Percentiles rank a stretch among this genome's conserved stretches.
These are phyloP conservation scores for Rapana venosa DNA, from an alignment of 2,888 invertebrate genomes.

Conservation along the genomic window DNA sequence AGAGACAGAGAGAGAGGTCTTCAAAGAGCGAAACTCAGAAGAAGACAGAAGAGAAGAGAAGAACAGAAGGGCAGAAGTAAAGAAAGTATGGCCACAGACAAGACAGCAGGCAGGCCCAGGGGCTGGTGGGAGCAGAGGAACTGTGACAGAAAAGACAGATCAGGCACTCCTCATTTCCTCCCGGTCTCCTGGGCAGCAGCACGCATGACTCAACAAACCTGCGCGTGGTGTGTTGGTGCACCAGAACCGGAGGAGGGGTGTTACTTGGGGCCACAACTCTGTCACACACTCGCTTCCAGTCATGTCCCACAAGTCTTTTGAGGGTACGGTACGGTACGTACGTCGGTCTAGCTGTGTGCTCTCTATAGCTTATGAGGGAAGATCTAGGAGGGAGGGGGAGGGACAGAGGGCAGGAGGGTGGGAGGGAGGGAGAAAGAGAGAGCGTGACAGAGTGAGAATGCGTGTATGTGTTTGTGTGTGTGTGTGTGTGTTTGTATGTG, in stretches of 20 bases:
- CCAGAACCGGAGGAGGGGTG: background rate
- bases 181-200: background rate
- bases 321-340: too few species aligned
- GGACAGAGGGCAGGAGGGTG: too few species aligned
- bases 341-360: background rate
- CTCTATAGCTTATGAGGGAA: background rate
- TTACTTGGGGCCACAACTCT: background rate
- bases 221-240: background rate
- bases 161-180: conserved; percentile 13
- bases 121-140: background rate
- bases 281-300: background rate
- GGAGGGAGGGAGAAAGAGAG: too few species aligned
- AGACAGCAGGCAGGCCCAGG: background rate
- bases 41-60: too few species aligned
- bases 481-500: too few species aligned
- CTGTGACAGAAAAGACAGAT: conserved; percentile 10
- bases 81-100: background rate
- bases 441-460: too few species aligned
- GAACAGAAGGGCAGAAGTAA: too few species aligned
- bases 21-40: too few species aligned
- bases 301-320: background rate
- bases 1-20: too few species aligned
- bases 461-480: too few species aligned
- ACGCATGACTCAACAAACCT: conserved; percentile 38
- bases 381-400: too few species aligned